Base-by-base conservation (phyloP, 2,113 vertebrate species). In the Atherinomorus stipes region DNA sequence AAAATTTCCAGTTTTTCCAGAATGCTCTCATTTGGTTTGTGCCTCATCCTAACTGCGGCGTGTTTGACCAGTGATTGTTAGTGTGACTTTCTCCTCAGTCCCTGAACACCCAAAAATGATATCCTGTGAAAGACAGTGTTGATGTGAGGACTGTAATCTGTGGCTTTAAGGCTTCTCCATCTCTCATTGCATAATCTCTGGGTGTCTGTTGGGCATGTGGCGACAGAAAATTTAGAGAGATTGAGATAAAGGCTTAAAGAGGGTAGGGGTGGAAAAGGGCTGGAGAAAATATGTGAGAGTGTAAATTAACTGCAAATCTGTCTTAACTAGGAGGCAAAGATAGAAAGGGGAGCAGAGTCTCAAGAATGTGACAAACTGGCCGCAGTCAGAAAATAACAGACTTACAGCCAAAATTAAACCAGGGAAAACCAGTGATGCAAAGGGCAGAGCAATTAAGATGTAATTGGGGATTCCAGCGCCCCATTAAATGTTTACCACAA, bases 91-190 rank as follows among this genome's bases (percentile, higher is more conserved):
- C 51, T 13, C 34, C 7, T 4, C 34, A 38, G 63, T 68, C 69
- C 25, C 47, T 0, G 0, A 5, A 16, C 62, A 71, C 65, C 77
- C 61, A 69, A 31, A 74, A 71, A 85, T 78, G 76, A 45, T 62
- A 76, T 42, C 79, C 83, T 67, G 25, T 53, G 52, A 79, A 74
- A 19, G 51, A 40, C 73, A 19, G 61, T 47, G 50, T 74, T n/a
- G 26, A 45, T 37, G 19, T 40, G 56, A 78, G 85, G 6, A 28
- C 71, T 87, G 44, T 83, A 87, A 89, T 89, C 81, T 83, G 74
- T 18, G 89, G 83, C 60, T 76, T 50, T 50, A 71, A 75, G 61
- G 75, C 67, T 49, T 62, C 12, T 7, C 78, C 47, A 42, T 68
- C 62, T 63, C 60, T 87, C 71, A 58, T 67, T 23, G 69, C 63